A percentile compares a stretch with the other conserved stretches of the same genome.
Conservation (phyloP, 2,888 invertebrate species). For the Hesperia comma region DNA sequence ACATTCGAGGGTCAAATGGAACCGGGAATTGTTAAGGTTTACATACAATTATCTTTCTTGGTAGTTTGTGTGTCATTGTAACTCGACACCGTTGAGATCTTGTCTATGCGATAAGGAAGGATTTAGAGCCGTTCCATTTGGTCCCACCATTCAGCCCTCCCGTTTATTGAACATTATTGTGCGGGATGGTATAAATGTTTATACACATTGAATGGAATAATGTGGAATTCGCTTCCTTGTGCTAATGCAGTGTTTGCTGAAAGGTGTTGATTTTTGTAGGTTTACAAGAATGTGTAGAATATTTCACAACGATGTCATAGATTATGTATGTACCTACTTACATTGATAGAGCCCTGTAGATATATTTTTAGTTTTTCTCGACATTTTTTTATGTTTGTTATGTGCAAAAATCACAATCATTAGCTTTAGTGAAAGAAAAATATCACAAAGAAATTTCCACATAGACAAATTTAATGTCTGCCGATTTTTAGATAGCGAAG, state of each 20-base stretch:
- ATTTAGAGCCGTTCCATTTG: conserved; percentile 58
- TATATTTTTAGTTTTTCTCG: no score
- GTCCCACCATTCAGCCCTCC: conserved; percentile 52
- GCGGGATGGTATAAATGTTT: conserved; percentile 47
- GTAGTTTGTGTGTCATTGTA: conserved; percentile 63
- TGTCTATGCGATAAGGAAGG: conserved; percentile 68
- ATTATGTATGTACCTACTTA: no score
- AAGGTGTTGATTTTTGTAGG: background rate
- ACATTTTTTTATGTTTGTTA: no score
- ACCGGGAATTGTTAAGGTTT: conserved; percentile 54
- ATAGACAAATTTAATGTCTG: no score
- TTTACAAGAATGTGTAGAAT: background rate
- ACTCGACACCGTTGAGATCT: conserved; percentile 69
- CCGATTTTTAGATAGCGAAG: no score
- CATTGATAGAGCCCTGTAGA: no score
- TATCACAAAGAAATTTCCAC: no score
- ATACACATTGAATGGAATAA: conserved; percentile 36
- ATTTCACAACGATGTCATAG: background rate
- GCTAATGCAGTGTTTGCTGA: conserved; percentile 3
- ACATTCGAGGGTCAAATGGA: conserved; percentile 58
- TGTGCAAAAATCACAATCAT: no score
- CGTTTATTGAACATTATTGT: conserved; percentile 56
- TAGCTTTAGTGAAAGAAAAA: no score
- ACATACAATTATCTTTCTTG: conserved; percentile 59
- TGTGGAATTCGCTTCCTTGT: conserved; percentile 19